phyloP scores from a whole-genome alignment of 2,797 vertebrate genomes.

The Neostethus bicornis region DNA sequence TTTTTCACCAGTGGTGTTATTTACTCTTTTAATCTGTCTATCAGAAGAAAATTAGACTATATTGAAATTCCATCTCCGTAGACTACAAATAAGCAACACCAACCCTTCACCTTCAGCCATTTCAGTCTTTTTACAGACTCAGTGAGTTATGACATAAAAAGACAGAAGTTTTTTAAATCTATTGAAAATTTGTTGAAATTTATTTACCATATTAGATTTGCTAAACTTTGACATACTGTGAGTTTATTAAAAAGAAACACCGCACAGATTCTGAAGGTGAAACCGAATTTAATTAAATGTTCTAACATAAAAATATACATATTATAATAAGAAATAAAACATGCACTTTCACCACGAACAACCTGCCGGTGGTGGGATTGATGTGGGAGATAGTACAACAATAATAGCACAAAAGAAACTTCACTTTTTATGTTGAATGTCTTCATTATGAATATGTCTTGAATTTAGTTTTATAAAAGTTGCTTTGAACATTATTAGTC shows the following conservation, averaged over 20 bases:
- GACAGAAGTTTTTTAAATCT: background rate
- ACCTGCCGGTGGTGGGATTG: too few species aligned
- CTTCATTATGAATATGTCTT: background rate
- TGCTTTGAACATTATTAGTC: background rate
- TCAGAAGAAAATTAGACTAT: too few species aligned
- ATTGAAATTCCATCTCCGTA: background rate
- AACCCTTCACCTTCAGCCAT: background rate
- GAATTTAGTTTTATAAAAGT: background rate
- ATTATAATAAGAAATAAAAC: too few species aligned
- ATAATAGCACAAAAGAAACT: background rate
- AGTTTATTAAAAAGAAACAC: too few species aligned
- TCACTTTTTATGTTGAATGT: background rate
- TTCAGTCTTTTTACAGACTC: background rate
- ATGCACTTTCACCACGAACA: too few species aligned
- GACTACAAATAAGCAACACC: background rate
- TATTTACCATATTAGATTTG: background rate
- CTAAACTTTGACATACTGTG: background rate
- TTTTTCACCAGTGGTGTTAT: too few species aligned
- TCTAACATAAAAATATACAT: too few species aligned
- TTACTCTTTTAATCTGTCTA: slow-evolving; percentile 5
- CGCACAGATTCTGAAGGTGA: too few species aligned
- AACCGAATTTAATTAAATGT: too few species aligned
- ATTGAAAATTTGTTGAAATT: background rate
- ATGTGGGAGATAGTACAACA: background rate
- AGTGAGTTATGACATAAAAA: background rate